These are phyloP conservation scores for Hyphantria cunea DNA, from an alignment of 1,140 invertebrate species.

Conservation along the genomic window DNA sequence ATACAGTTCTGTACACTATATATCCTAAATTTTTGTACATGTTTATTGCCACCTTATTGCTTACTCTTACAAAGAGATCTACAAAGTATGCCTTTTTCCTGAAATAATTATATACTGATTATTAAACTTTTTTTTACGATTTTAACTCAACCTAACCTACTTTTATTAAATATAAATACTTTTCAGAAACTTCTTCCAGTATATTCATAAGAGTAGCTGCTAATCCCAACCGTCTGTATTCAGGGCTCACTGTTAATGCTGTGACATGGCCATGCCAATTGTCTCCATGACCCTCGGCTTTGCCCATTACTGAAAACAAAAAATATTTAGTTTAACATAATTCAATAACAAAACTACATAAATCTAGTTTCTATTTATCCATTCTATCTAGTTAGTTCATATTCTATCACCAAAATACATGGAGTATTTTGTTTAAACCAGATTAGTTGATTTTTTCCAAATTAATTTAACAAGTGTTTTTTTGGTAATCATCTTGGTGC, in stretches of 20 bases:
- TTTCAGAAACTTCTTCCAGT: conserved; percentile 97
- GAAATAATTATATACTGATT: conserved; percentile 53
- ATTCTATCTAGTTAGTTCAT: no score
- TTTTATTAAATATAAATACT: conserved; percentile 82
- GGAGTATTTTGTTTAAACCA: no score
- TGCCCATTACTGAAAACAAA: conserved; percentile 95
- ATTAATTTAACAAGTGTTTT: no score
- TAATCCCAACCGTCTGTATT: conserved; percentile 94
- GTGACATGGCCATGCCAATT: conserved; percentile 99
- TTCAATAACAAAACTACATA: background rate
- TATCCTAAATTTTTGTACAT: conserved; percentile 99
- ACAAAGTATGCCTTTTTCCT: conserved; percentile 98
- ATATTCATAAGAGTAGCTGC: conserved; percentile 96
- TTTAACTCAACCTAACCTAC: no score
- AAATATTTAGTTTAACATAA: conserved; percentile 3
- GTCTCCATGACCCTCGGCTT: conserved; percentile 96
- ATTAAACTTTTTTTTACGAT: background rate
- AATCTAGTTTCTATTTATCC: no score
- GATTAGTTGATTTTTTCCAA: no score
- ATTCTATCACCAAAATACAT: no score
- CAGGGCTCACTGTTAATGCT: conserved; percentile 97
- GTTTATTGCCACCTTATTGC: conserved; percentile 97
- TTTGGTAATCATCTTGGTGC: no score
- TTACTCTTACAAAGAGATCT: conserved; percentile 99
- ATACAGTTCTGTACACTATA: conserved; percentile 96